These are phyloP conservation scores for Melanotaenia maccullochi DNA, from an alignment of 2,797 vertebrate genomes.

Conservation along the genomic window DNA sequence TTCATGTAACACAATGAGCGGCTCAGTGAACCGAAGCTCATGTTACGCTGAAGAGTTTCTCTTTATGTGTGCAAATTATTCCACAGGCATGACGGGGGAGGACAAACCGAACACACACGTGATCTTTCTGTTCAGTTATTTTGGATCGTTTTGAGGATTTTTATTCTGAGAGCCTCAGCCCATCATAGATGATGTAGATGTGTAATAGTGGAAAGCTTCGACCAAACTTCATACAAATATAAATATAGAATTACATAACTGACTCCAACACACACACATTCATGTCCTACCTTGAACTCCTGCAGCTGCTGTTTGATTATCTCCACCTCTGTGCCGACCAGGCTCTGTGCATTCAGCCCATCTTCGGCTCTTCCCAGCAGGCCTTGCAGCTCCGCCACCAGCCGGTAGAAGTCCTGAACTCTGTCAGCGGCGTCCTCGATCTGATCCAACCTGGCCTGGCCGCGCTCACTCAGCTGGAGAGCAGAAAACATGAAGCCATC, in stretches of 20 bases:
- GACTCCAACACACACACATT: background rate
- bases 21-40: slow-evolving; percentile 10
- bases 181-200: too few species aligned
- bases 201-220: too few species aligned
- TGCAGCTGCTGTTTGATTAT: slow-evolving; percentile 93
- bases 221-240: background rate
- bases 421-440: slow-evolving; percentile 85
- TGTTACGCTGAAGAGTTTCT: slow-evolving; percentile 14
- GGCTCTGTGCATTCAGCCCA: slow-evolving; percentile 87
- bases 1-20: slow-evolving; percentile 33
- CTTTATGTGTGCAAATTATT: slow-evolving; percentile 36
- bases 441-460: slow-evolving; percentile 87
- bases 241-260: too few species aligned
- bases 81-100: background rate
- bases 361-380: slow-evolving; percentile 88
- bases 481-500: background rate
- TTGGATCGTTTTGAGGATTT: too few species aligned
- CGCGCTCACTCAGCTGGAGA: slow-evolving; percentile 85
- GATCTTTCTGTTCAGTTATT: too few species aligned
- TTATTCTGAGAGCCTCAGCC: too few species aligned
- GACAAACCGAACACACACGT: too few species aligned
- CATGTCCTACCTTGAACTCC: slow-evolving; percentile 92
- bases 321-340: slow-evolving; percentile 94
- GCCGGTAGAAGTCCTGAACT: slow-evolving; percentile 90
- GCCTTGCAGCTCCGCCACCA: slow-evolving; percentile 87